These are phyloP conservation scores for Toxotes jaculatrix DNA, from an alignment of 2,113 vertebrate genomes.

Conservation along the genomic window DNA sequence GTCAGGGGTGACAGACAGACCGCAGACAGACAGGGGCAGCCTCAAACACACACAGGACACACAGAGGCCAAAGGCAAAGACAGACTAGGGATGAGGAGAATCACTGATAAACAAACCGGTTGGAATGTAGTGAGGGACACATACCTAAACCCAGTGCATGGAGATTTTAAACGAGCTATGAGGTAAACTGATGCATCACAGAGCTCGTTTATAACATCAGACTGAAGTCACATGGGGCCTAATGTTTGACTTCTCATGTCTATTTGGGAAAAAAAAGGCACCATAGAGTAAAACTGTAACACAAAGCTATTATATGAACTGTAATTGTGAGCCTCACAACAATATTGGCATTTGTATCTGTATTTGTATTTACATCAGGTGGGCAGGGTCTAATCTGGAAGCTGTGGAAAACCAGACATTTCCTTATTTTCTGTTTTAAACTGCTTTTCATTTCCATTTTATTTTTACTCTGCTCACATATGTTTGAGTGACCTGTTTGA, in stretches of 20 bases:
- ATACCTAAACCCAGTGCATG: not conserved
- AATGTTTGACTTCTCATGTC: not conserved
- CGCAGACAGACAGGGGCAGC: conserved; percentile 21
- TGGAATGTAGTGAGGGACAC: not conserved
- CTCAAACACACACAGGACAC: conserved; percentile 30
- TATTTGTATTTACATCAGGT: too few relatives aligned
- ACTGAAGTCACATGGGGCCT: not conserved
- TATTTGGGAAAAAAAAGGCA: not conserved
- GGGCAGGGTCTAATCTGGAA: too few relatives aligned
- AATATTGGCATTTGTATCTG: too few relatives aligned
- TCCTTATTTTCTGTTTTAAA: too few relatives aligned
- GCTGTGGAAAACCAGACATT: too few relatives aligned
- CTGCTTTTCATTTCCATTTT: too few relatives aligned
- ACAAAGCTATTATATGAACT: too few relatives aligned
- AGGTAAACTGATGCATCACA: not conserved
- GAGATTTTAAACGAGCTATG: not conserved
- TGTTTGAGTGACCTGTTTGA: too few relatives aligned
- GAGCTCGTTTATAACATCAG: not conserved
- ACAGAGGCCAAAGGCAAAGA: conserved; percentile 36
- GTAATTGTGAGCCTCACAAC: not conserved
- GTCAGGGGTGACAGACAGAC: conserved; percentile 55
- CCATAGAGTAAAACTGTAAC: not conserved
- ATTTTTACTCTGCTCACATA: too few relatives aligned
- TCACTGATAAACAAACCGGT: not conserved
- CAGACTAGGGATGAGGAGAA: conserved; percentile 11